Base-by-base conservation (phyloP, 2,797 vertebrate genomes). In the Antennarius maculatus region DNA sequence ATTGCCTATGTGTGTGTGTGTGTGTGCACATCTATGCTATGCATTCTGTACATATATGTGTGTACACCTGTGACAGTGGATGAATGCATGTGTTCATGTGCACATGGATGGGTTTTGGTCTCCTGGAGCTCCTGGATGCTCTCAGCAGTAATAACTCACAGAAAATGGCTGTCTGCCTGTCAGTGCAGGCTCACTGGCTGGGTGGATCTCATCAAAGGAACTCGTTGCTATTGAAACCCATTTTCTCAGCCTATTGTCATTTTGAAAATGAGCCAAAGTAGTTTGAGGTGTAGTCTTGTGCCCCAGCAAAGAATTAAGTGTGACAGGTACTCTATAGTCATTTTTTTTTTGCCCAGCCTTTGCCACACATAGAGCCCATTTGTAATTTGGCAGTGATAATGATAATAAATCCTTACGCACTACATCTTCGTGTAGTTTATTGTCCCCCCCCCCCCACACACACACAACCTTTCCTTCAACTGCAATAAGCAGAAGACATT, bases 61-160 rank as follows among this genome's bases (percentile, higher is more conserved):
- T 1, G 39, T 61, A 18, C 31, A 23, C 31, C 5, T 5, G 7
- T 39, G 37, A 39, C 37, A 8, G 37, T 39, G 37, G 37, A 11
- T 11, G 37, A 39, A 39, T 68, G 47, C 34, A 28, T 54, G 15
- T 64, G 48, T 60, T 56, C 66, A 51, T 34, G 52, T 49, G 41
- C 16, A 28, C 27, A 45, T 58, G 58, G 67, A 58, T 74, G 54
- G 53, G 34, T 76, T 59, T 67, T 17, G 56, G 61, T 79, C 74
- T 85, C 69, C 69, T 75, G 72, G 67, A 84, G 79, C 51, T 46
- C 43, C 61, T 47, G 75, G 83, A 87, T 76, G 78, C 83, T 88
- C 80, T 90, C 83, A 84, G 77, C 85, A 58, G 80, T 85, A 84
- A 90, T 89, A 86, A 84, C 74, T 89, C 88, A 74, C 55, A 81